Percentiles rank a stretch among this genome's conserved stretches.
Conservation (phyloP, 2,888 invertebrate genomes). For the Campoplex nolae region DNA sequence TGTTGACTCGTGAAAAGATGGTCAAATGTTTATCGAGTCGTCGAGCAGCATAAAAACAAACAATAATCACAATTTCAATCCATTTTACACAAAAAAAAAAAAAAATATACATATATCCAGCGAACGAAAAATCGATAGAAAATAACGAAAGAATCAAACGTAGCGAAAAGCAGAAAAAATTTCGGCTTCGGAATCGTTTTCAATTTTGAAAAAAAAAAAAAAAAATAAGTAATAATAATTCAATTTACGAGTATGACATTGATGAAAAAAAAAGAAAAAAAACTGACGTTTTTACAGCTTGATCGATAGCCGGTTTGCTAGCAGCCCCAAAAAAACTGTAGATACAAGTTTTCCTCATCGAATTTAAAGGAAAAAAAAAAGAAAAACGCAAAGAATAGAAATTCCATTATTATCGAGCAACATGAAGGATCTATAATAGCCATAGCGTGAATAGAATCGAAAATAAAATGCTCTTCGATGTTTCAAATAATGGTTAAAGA, state of each 20-base stretch:
- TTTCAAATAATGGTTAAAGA: slow-evolving; percentile 66
- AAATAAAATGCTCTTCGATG: slow-evolving; percentile 63
- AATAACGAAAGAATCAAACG: slow-evolving; percentile 45
- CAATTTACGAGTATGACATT: not conserved
- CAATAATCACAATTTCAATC: slow-evolving; percentile 9
- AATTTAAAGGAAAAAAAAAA: slow-evolving; percentile 37
- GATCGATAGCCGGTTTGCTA: slow-evolving; percentile 63
- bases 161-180: slow-evolving; percentile 24
- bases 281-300: slow-evolving; percentile 76
- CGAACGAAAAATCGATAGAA: slow-evolving; percentile 28
- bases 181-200: slow-evolving; percentile 44
- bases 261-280: slow-evolving; percentile 20
- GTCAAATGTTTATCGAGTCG: slow-evolving; percentile 47
- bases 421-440: slow-evolving; percentile 40
- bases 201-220: slow-evolving; percentile 42
- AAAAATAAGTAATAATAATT: not conserved
- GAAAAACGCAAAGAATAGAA: not conserved
- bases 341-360: slow-evolving; percentile 55
- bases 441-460: slow-evolving; percentile 45
- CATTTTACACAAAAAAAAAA: slow-evolving; percentile 18
- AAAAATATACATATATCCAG: not conserved
- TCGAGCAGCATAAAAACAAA: slow-evolving; percentile 44
- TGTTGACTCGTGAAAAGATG: slow-evolving; percentile 53
- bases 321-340: slow-evolving; percentile 39
- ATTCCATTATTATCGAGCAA: slow-evolving; percentile 32